Base-by-base conservation (phyloP, 2,888 invertebrate species). In the Trichacis sp. region DNA sequence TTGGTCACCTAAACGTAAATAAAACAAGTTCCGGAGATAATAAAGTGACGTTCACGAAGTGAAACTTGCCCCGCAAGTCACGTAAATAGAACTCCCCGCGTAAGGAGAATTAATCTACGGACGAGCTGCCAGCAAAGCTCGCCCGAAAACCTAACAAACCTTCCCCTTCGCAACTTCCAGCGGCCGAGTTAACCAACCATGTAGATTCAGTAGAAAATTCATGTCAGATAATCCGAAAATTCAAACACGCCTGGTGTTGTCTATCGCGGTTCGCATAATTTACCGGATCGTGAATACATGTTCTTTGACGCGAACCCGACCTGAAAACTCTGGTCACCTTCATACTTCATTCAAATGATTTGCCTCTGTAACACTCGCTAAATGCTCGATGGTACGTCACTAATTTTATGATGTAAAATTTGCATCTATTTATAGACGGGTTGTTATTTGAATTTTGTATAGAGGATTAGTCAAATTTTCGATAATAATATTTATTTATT, bases 201-300 rank as follows among this genome's bases (percentile, higher is more conserved):
- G 18, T 17, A 42, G 18, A 42, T 17, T 42, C 15, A 14, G 42
- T 42, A 17, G 42, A 42, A 42, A 42, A 42, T 42, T 42, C 42
- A 42, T 42, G 18, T 17, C 42, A 42, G 4, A 42, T 60, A 49
- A 60, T 49, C 53, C 18, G 46, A 36, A 45, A 60, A 60, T 54
- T 54, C 54, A 60, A 43, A 60, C 53, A 33, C 36, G 33, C 42
- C 48, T 18, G 33, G 33, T 18, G 20, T 48, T 42, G 33, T 45
- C 29, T 19, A 56, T 56, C 38, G 49, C 49, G 12, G 20, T 19
- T 47, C 42, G 30, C 42, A 48, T 42, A 33, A 56, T 48, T 40
- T 48, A 40, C 47, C 30, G 40, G 2, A 24, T 48, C 14, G 1
- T 30, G 12, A 40, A 49, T 30, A 43, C 14, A 4, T 12, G 46